phyloP scores from a whole-genome alignment of 2,888 invertebrate genomes.

The Rotaria socialis region DNA sequence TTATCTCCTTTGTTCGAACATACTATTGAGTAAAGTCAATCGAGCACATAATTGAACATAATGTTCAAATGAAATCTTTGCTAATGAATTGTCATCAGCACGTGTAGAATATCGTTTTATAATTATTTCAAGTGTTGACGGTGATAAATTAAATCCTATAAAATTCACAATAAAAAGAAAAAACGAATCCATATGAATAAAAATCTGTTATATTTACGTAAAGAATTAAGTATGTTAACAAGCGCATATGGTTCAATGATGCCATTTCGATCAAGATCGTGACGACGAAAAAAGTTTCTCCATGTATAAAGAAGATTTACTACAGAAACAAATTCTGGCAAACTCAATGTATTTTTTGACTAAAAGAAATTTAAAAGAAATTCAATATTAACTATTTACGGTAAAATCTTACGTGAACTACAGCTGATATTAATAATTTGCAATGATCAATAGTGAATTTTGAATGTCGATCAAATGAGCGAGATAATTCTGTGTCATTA shows the following conservation, averaged over 20 bases:
- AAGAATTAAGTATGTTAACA: conserved; percentile 24
- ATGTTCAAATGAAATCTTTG: conserved; percentile 4
- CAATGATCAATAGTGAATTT: conserved; percentile 23
- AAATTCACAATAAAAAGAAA: background rate
- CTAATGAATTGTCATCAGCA: background rate
- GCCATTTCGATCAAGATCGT: conserved; percentile 33
- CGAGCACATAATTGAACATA: conserved; percentile 30
- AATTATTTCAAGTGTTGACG: conserved; percentile 4
- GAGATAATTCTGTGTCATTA: background rate
- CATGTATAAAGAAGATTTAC: background rate
- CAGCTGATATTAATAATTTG: conserved; percentile 1
- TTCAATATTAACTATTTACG: background rate
- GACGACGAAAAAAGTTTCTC: conserved; percentile 28
- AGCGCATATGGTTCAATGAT: conserved; percentile 30
- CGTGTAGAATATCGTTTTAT: conserved; percentile 25
- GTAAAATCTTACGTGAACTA: background rate
- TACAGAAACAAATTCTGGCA: background rate
- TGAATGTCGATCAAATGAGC: conserved; percentile 17
- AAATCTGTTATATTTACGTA: background rate
- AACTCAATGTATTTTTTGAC: background rate
- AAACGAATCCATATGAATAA: background rate
- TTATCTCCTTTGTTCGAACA: background rate
- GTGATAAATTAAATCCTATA: conserved; percentile 15
- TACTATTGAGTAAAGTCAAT: conserved; percentile 24
- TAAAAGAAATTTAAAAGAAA: background rate